These are phyloP conservation scores for Megathymus violae DNA, from an alignment of 1,140 invertebrate genomes.

Conservation along the genomic window DNA sequence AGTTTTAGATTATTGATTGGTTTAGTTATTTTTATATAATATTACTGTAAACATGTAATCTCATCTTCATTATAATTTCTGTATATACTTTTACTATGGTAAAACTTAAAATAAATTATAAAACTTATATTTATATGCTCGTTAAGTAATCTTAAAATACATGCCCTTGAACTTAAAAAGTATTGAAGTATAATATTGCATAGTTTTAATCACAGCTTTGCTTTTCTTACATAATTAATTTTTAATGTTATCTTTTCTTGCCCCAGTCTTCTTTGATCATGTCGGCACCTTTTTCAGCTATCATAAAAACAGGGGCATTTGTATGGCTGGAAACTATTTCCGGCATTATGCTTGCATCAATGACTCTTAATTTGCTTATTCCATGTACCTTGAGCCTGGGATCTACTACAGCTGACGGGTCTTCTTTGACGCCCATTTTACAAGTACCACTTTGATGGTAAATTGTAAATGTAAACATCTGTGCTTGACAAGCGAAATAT, in stretches of 20 bases:
- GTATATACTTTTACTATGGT: background rate
- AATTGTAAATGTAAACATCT: slow-evolving; percentile 89
- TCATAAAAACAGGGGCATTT: slow-evolving; percentile 86
- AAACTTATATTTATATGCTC: background rate
- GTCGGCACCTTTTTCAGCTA: slow-evolving; percentile 86
- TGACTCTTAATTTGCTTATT: slow-evolving; percentile 88
- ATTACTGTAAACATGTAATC: too few relatives aligned
- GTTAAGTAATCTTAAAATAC: background rate
- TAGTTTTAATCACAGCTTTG: slow-evolving; percentile 53
- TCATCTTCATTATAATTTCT: background rate
- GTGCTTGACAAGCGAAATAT: slow-evolving; percentile 90
- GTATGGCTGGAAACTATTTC: slow-evolving; percentile 86
- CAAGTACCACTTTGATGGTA: slow-evolving; percentile 93
- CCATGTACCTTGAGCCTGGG: slow-evolving; percentile 88
- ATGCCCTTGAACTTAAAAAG: slow-evolving; percentile 4
- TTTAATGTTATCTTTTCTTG: slow-evolving; percentile 35
- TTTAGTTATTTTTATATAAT: too few relatives aligned
- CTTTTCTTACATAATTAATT: slow-evolving; percentile 28
- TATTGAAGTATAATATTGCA: slow-evolving; percentile 2
- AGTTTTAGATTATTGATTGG: too few relatives aligned
- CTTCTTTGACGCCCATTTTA: slow-evolving; percentile 90
- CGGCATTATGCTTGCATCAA: slow-evolving; percentile 91
- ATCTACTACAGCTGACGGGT: slow-evolving; percentile 89
- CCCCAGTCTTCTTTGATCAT: slow-evolving; percentile 86
- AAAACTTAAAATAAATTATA: background rate